Evolutionary conservation across 2,888 invertebrate species (phyloP), one percentile per base, ranked within the genome.

Genomic region (Sminthurinus aureus): DNA sequence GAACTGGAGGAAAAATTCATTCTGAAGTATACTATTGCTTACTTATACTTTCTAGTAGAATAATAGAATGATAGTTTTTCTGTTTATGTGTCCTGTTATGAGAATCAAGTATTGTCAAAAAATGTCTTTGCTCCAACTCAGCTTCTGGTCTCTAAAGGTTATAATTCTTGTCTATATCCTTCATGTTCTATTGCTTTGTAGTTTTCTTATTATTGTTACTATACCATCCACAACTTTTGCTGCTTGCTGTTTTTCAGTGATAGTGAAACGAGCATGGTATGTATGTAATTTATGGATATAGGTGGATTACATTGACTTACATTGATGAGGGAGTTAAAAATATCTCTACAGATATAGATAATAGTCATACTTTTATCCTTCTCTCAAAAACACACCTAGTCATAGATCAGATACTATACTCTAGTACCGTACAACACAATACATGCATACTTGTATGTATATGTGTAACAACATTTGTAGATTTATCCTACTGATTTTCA

Each of bases 311-410:
- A 67, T 67, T n/a, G 67, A n/a, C 22, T 71, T 22, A 71, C 24
- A 71, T 71, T 71, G 71, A 71, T 26, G 71, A 71, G 71, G 24
- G 24, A 69, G 58, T 58, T 58, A 58, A 58, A 58, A 58, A 58
- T 58, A 58, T 38, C 38, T 38, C 38, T 38, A 38, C 38, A 38
- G 38, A 38, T 6, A 38, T 38, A 38, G 38, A 38, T 38, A 38
- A 38, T 38, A 38, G 38, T 4, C 38, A 38, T 1, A 38, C 38
- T 38, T 38, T 38, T 6, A 38, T 38, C 38, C 38, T 38, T 38
- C 38, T 38, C 38, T 38, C 38, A 38, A 38, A 38, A 38, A 38
- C 6, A 38, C 38, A 38, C 38, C 38, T 38, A 38, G 38, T 38
- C 38, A 38, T 38, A 38, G 38, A 38, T 38, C 38, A 38, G 38